phyloP scores from a whole-genome alignment of 2,888 invertebrate species.

The Pyrrhia umbra region DNA sequence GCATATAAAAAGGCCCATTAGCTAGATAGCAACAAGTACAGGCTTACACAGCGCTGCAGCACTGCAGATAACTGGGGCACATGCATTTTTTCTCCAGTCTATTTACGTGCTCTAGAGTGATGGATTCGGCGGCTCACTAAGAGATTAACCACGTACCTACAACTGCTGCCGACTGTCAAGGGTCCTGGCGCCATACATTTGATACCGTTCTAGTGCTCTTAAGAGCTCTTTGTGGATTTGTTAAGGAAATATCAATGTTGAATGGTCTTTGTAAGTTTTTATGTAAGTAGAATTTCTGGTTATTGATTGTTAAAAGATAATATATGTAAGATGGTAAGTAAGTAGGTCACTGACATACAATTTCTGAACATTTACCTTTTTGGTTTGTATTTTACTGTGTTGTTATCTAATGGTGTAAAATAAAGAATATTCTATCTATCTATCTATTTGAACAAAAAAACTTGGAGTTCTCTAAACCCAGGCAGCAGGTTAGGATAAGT shows the following conservation, averaged over 20 bases:
- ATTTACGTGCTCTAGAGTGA: constrained; percentile 77
- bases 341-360: background rate
- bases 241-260: constrained; percentile 48
- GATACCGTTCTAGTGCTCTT: constrained; percentile 65
- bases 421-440: no score
- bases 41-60: constrained; percentile 29
- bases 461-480: no score
- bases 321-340: background rate
- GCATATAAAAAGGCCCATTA: constrained; percentile 68
- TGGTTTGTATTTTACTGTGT: no score
- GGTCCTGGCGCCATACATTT: constrained; percentile 77
- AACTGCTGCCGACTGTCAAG: constrained; percentile 63
- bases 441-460: no score
- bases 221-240: constrained; percentile 63
- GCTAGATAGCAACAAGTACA: constrained; percentile 63
- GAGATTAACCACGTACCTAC: constrained; percentile 68
- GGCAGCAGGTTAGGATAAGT: no score
- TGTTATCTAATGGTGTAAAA: no score
- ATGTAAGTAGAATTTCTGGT: constrained; percentile 13
- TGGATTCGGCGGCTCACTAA: constrained; percentile 75
- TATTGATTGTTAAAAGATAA: constrained; percentile 23
- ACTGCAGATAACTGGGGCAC: constrained; percentile 76
- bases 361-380: no score
- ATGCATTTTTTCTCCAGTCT: constrained; percentile 82
- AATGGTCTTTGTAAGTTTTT: constrained; percentile 42